phyloP scores from a whole-genome alignment of 2,113 vertebrate species.

The Gopherus flavomarginatus region DNA sequence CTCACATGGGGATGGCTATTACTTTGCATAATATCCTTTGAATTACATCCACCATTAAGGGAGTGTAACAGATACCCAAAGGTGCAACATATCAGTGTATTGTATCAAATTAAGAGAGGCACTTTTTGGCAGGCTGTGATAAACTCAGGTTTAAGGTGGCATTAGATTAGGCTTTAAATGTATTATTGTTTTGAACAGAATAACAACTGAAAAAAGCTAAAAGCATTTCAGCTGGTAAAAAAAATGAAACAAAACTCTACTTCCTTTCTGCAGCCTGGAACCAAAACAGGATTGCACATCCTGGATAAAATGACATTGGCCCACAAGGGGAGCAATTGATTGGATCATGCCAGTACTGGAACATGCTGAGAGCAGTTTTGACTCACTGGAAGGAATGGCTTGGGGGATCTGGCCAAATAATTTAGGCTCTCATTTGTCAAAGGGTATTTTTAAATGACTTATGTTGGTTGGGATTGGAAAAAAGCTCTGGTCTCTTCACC shows the following conservation, averaged over 20 bases:
- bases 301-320: not conserved
- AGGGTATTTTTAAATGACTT: constrained; percentile 12
- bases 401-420: not conserved
- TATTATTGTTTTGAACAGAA: constrained; percentile 51
- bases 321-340: not conserved
- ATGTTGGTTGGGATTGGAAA: not conserved
- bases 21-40: constrained; percentile 37
- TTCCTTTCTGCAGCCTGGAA: constrained; percentile 39
- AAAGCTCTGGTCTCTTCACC: not conserved
- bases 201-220: constrained; percentile 67
- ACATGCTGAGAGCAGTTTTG: not conserved
- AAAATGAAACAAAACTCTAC: constrained; percentile 26
- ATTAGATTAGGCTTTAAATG: constrained; percentile 55
- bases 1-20: constrained; percentile 47
- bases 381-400: not conserved
- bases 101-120: constrained; percentile 66
- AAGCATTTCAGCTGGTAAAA: constrained; percentile 59
- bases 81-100: constrained; percentile 54
- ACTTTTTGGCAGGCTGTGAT: constrained; percentile 54
- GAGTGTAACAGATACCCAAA: constrained; percentile 65
- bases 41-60: constrained; percentile 54
- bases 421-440: constrained; percentile 11
- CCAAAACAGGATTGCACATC: not conserved
- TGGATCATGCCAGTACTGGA: not conserved
- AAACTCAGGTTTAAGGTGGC: constrained; percentile 29